Percentiles rank a stretch among this genome's conserved stretches.
These are phyloP conservation scores for Zosterops hypoxanthus DNA, from an alignment of 2,113 vertebrate genomes.

Conservation along the genomic window DNA sequence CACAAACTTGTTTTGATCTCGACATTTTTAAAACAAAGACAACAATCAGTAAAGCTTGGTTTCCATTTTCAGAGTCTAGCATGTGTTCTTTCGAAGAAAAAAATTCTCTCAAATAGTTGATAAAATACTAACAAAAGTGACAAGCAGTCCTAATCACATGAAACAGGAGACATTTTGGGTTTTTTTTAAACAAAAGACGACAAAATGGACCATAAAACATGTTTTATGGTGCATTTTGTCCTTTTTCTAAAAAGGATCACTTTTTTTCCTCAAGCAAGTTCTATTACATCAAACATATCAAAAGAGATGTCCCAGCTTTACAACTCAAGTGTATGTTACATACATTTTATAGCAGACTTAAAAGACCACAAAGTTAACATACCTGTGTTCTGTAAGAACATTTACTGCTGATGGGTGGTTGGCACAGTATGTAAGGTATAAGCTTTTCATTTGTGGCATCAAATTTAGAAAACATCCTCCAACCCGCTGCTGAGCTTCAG, in stretches of 20 bases:
- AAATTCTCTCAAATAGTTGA: not conserved
- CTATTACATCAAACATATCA: not conserved
- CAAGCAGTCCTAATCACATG: not conserved
- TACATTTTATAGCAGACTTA: not conserved
- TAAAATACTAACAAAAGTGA: not conserved
- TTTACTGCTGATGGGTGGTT: constrained; percentile 97
- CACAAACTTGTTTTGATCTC: not conserved
- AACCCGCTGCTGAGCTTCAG: constrained; percentile 92
- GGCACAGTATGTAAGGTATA: constrained; percentile 92
- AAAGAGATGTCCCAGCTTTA: not conserved
- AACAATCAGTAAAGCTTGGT: not conserved
- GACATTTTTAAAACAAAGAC: not conserved
- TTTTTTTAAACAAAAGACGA: not conserved
- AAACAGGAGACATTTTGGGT: not conserved
- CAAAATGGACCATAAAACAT: too few species aligned
- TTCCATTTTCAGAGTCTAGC: not conserved
- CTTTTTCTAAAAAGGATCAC: not conserved
- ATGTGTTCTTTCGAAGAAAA: not conserved
- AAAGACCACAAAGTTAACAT: not conserved
- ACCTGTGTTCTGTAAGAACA: constrained; percentile 95
- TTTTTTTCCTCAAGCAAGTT: not conserved
- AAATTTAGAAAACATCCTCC: constrained; percentile 94
- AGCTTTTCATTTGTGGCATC: constrained; percentile 92
- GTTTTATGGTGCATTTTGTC: not conserved
- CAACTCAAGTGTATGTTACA: not conserved